Evolutionary conservation across 1,140 invertebrate species (phyloP).

Genomic region (Hydropsyche tenuis): DNA sequence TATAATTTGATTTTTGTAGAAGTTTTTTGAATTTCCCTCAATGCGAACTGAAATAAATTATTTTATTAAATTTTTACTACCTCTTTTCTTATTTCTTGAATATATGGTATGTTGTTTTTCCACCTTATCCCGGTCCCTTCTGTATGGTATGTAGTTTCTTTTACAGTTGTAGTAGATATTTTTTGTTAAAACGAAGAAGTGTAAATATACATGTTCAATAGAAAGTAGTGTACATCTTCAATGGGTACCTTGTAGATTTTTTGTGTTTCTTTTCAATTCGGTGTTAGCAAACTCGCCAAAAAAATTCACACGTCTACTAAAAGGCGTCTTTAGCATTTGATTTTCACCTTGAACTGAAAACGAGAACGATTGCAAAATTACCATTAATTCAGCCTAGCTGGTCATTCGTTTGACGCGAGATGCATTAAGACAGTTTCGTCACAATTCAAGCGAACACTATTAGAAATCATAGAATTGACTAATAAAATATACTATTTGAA

Average conservation of each 20-base stretch:
- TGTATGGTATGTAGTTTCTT: slow-evolving; percentile 24
- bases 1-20: slow-evolving; percentile 9
- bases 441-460: too few relatives aligned
- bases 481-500: too few relatives aligned
- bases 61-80: slow-evolving; percentile 34
- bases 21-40: slow-evolving; percentile 30
- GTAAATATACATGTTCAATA: neutral
- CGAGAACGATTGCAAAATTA: slow-evolving; percentile 13
- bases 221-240: neutral
- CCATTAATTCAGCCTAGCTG: slow-evolving; percentile 6
- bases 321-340: neutral
- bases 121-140: neutral
- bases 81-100: slow-evolving; percentile 9
- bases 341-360: slow-evolving; percentile 18
- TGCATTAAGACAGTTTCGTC: too few relatives aligned
- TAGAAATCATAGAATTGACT: too few relatives aligned
- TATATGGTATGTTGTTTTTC: neutral
- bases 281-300: too few relatives aligned
- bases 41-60: slow-evolving; percentile 49
- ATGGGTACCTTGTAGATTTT: too few relatives aligned
- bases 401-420: slow-evolving; percentile 15
- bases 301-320: neutral
- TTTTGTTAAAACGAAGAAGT: neutral
- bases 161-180: slow-evolving; percentile 1
- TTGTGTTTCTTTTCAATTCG: too few relatives aligned